These are phyloP conservation scores for Rhogogaster chlorosoma DNA, from an alignment of 2,888 invertebrate species.

Conservation along the genomic window DNA sequence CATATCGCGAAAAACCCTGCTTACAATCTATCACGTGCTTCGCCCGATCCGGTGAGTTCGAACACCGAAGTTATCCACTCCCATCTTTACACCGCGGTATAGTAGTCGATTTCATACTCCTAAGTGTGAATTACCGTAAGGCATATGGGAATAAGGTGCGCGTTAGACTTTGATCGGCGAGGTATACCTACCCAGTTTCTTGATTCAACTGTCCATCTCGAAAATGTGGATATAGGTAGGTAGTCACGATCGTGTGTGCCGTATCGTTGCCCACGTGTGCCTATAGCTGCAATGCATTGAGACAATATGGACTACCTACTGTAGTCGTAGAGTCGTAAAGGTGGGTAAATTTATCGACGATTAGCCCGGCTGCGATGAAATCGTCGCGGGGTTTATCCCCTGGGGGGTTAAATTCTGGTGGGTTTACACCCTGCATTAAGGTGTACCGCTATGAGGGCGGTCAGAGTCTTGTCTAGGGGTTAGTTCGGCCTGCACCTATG, in stretches of 20 bases:
- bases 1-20: not conserved
- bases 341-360: not conserved
- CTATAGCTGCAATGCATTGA: not conserved
- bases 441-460: not conserved
- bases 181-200: not conserved
- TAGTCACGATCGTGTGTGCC: not conserved
- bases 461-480: not conserved
- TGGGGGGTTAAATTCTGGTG: not conserved
- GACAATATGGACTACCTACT: not conserved
- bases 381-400: not conserved
- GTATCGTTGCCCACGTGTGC: not conserved
- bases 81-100: not conserved
- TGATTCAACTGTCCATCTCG: not conserved
- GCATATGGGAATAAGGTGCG: not conserved
- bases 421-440: not conserved
- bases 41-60: not conserved
- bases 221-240: not conserved
- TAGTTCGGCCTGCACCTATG: not conserved
- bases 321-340: too few relatives aligned
- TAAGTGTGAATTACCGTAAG: not conserved
- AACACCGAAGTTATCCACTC: not conserved
- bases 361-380: constrained; percentile 7
- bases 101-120: not conserved
- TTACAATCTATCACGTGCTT: not conserved
- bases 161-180: not conserved